Evolutionary conservation across 2,888 invertebrate species (phyloP).

Genomic region (Melolontha melolontha): DNA sequence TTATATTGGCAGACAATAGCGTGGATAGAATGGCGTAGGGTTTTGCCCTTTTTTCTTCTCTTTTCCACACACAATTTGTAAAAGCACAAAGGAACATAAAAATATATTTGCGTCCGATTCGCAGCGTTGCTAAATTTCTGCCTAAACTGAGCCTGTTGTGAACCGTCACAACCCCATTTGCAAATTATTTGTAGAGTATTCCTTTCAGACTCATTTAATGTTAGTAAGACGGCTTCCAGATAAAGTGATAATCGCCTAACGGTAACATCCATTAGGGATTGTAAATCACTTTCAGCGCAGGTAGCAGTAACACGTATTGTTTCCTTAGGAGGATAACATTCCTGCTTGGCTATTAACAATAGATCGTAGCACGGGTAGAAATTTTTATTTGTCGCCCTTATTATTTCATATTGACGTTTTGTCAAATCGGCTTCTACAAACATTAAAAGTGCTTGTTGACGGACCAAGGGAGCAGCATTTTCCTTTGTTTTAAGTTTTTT

Average conservation of each 20-base stretch:
- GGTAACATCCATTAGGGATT: slow-evolving; percentile 2
- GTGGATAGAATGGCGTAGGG: no score
- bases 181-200: slow-evolving; percentile 41
- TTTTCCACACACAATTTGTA: slow-evolving; percentile 40
- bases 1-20: no score
- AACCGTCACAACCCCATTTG: slow-evolving; percentile 54
- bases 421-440: no score
- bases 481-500: no score
- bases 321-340: slow-evolving; percentile 26
- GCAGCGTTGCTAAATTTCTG: slow-evolving; percentile 51
- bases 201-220: slow-evolving; percentile 42
- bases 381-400: no score
- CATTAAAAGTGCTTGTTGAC: no score
- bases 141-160: slow-evolving; percentile 52
- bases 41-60: no score
- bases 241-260: slow-evolving; percentile 13
- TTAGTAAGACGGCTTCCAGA: slow-evolving; percentile 37
- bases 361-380: no score
- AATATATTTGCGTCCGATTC: slow-evolving; percentile 54
- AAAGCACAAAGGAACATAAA: slow-evolving; percentile 51
- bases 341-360: no score
- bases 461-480: no score
- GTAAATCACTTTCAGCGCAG: slow-evolving; percentile 25
- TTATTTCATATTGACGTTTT: no score
- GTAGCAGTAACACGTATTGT: slow-evolving; percentile 16